Evolutionary conservation across 37 sponge, comb jelly and placozoan species (phyloP).

Genomic region (Petrosia ficiformis): DNA sequence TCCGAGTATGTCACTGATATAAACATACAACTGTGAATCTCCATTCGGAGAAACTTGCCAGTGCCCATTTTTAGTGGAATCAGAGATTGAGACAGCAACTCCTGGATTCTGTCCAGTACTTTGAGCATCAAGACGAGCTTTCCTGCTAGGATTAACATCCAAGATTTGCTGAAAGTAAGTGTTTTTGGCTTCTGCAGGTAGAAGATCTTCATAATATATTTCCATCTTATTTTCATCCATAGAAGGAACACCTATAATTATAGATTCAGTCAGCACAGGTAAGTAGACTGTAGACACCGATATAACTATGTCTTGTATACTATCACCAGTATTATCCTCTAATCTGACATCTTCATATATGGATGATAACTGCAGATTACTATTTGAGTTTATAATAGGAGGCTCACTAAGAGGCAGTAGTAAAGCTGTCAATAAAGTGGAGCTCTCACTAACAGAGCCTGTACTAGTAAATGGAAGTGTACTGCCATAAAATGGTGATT

Average conservation of each 20-base stretch:
- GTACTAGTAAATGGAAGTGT: constrained; percentile 41
- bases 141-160: constrained; percentile 28
- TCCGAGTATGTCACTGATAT: constrained; percentile 18
- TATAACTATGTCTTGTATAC: constrained; percentile 27
- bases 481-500: constrained; percentile 1
- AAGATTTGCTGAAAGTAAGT: constrained; percentile 35
- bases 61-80: neutral
- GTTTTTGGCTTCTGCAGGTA: constrained; percentile 12
- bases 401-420: constrained; percentile 26
- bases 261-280: constrained; percentile 10
- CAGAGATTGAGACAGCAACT: constrained; percentile 37
- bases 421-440: constrained; percentile 29
- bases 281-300: constrained; percentile 30
- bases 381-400: neutral
- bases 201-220: constrained; percentile 19
- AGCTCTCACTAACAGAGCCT: constrained; percentile 45
- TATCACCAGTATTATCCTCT: constrained; percentile 21
- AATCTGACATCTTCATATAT: neutral
- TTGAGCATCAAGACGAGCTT: constrained; percentile 9
- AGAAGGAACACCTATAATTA: constrained; percentile 46
- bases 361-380: neutral
- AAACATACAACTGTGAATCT: constrained; percentile 28
- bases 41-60: constrained; percentile 79
- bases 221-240: neutral
- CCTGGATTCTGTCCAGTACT: constrained; percentile 53